Evolutionary conservation across 2,888 invertebrate species (phyloP).

Genomic region (Drymonia ruficornis): DNA sequence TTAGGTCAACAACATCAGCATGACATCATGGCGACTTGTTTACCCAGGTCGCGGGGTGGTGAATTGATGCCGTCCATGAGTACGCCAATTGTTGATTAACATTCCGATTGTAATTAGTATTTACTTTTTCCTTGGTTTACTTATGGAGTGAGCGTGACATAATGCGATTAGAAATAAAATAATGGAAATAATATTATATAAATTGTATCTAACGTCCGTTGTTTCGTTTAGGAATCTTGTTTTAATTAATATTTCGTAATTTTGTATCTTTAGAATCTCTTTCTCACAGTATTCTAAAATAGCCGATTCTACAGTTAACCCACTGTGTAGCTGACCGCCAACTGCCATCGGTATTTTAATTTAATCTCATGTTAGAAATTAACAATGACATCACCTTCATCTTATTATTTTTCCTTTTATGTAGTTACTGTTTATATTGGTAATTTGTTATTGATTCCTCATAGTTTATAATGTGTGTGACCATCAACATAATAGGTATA

Average conservation of each 20-base stretch:
- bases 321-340: background rate
- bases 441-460: constrained; percentile 22
- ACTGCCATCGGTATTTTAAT: no score
- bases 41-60: constrained; percentile 67
- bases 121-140: no score
- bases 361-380: constrained; percentile 28
- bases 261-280: no score
- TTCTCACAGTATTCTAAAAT: no score
- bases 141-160: no score
- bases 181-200: no score
- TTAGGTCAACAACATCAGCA: constrained; percentile 77
- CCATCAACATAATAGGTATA: constrained; percentile 15
- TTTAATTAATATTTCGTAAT: no score
- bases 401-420: constrained; percentile 17
- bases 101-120: constrained; percentile 34
- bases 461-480: constrained; percentile 12
- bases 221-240: no score
- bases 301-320: no score
- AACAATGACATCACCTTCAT: constrained; percentile 41
- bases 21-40: constrained; percentile 77
- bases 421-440: constrained; percentile 8
- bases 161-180: no score
- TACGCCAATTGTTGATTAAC: constrained; percentile 57
- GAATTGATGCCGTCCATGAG: constrained; percentile 68
- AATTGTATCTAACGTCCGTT: no score